phyloP scores from a whole-genome alignment of 2,888 invertebrate species.

The Fragum fragum region DNA sequence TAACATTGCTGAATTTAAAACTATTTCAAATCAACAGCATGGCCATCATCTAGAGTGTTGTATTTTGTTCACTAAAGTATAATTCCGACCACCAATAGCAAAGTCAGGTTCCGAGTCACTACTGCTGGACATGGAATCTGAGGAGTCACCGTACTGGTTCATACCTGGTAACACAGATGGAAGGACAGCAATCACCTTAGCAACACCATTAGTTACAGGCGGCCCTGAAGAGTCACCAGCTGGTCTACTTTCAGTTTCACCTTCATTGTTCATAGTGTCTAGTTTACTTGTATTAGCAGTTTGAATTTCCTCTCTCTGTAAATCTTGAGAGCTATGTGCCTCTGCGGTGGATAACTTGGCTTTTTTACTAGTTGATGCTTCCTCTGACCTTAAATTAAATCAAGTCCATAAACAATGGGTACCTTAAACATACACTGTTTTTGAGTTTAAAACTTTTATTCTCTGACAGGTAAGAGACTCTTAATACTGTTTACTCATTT shows the following conservation, averaged over 20 bases:
- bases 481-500: no score
- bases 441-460: no score
- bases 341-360: slow-evolving; percentile 15
- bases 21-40: no score
- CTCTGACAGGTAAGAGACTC: no score
- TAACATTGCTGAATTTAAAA: no score
- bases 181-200: slow-evolving; percentile 76
- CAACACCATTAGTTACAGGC: slow-evolving; percentile 27
- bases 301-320: neutral
- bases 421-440: no score
- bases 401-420: no score
- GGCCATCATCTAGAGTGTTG: neutral
- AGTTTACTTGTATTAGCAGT: neutral
- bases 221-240: neutral
- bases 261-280: neutral
- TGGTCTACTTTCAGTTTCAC: neutral
- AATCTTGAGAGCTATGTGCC: slow-evolving; percentile 5
- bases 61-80: slow-evolving; percentile 4
- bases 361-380: slow-evolving; percentile 36
- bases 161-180: slow-evolving; percentile 80
- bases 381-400: slow-evolving; percentile 53
- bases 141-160: slow-evolving; percentile 75
- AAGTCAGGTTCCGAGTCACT: slow-evolving; percentile 76
- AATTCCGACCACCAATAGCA: slow-evolving; percentile 34
- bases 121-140: slow-evolving; percentile 78